These are phyloP conservation scores for Netelia inedita DNA, from an alignment of 2,888 invertebrate genomes.

Conservation along the genomic window DNA sequence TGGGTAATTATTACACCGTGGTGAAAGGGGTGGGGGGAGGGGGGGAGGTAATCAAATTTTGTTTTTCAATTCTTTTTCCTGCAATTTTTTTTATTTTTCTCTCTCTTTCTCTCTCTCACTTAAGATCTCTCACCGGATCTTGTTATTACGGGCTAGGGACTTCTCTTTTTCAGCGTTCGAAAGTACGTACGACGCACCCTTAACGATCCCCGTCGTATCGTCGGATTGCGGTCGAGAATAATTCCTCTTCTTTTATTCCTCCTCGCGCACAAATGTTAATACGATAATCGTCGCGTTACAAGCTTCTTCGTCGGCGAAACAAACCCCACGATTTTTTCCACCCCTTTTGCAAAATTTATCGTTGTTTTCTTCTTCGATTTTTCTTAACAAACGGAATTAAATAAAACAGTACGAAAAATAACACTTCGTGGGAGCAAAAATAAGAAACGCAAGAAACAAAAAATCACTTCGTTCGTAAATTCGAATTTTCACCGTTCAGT, in stretches of 20 bases:
- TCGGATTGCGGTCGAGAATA: conserved; percentile 9
- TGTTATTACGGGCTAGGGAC: background rate
- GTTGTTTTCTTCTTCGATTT: no score
- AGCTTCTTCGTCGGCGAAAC: conserved; percentile 59
- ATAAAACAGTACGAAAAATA: no score
- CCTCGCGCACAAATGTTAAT: conserved; percentile 74
- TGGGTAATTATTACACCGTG: conserved; percentile 45
- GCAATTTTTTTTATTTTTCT: background rate
- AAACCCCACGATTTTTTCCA: conserved; percentile 54
- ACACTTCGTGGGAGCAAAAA: no score
- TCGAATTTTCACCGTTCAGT: background rate
- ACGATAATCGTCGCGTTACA: conserved; percentile 79
- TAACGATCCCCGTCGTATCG: background rate
- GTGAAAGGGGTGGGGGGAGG: background rate
- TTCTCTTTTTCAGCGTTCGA: conserved; percentile 1
- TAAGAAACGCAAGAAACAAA: no score
- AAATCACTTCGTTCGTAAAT: conserved; percentile 7
- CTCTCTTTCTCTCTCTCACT: background rate
- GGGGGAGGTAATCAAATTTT: conserved; percentile 30
- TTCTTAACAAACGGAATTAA: no score
- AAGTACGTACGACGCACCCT: background rate
- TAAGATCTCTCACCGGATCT: background rate
- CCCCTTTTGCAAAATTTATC: conserved; percentile 44
- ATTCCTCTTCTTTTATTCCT: conserved; percentile 17
- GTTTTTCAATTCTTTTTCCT: background rate